These are phyloP conservation scores for Solenodon paradoxus DNA, from an alignment of 2,113 vertebrate species.

Conservation along the genomic window DNA sequence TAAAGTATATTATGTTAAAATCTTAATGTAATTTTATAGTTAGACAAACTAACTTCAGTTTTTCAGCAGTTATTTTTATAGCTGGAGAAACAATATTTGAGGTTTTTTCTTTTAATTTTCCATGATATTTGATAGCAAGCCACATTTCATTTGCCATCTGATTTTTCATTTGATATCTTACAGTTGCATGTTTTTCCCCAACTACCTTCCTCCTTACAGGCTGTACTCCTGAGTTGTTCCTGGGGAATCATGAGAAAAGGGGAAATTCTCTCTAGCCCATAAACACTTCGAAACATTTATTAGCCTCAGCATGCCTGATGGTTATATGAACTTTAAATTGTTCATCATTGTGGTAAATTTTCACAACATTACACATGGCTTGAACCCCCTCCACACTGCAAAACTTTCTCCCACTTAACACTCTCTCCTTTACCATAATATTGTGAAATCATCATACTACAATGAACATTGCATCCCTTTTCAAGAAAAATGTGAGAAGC, in stretches of 20 bases:
- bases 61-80: slow-evolving; percentile 1
- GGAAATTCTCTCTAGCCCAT: not conserved
- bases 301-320: not conserved
- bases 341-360: not conserved
- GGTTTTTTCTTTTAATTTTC: not conserved
- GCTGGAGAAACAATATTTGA: not conserved
- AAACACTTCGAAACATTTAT: not conserved
- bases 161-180: not conserved
- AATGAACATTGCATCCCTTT: not conserved
- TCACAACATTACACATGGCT: not conserved
- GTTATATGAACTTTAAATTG: not conserved
- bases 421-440: not conserved
- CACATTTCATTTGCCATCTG: not conserved
- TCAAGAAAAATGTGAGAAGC: not conserved
- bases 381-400: not conserved
- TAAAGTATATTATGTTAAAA: not conserved
- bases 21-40: not conserved
- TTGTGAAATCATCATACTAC: not conserved
- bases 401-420: not conserved
- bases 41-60: not conserved
- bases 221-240: not conserved
- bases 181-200: not conserved
- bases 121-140: not conserved
- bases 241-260: not conserved
- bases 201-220: not conserved